Conservation (phyloP, 2,888 invertebrate genomes). For the Coremacera marginata region DNA sequence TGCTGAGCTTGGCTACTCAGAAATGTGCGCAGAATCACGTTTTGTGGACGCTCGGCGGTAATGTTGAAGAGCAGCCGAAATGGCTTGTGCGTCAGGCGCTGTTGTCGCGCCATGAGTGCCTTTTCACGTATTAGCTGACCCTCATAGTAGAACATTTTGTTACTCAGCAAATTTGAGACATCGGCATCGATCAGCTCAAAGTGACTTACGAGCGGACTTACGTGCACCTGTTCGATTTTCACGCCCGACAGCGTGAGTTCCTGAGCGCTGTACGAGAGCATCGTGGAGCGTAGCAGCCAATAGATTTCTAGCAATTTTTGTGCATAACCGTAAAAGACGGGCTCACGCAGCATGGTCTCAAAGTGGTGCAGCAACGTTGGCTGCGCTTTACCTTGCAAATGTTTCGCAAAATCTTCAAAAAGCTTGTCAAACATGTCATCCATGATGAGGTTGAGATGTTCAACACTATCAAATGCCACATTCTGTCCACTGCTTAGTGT, state of each 20-base stretch:
- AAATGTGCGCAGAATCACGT: slow-evolving; percentile 75
- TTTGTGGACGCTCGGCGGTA: slow-evolving; percentile 72
- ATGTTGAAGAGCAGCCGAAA: slow-evolving; percentile 74
- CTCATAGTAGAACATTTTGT: slow-evolving; percentile 44
- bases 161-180: slow-evolving; percentile 64
- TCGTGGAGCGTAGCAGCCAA: slow-evolving; percentile 66
- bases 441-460: slow-evolving; percentile 42
- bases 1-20: slow-evolving; percentile 63
- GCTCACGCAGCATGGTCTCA: slow-evolving; percentile 76
- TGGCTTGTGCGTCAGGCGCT: slow-evolving; percentile 76
- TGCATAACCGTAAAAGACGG: slow-evolving; percentile 77
- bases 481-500: slow-evolving; percentile 37
- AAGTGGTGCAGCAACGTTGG: slow-evolving; percentile 72
- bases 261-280: slow-evolving; percentile 69
- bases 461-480: slow-evolving; percentile 37
- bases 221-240: slow-evolving; percentile 73
- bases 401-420: not conserved
- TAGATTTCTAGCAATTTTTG: slow-evolving; percentile 74
- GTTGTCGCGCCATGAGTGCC: slow-evolving; percentile 71
- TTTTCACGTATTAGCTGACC: slow-evolving; percentile 48
- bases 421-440: not conserved
- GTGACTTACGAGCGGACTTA: slow-evolving; percentile 76
- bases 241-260: slow-evolving; percentile 74
- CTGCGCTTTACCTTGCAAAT: not conserved
- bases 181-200: slow-evolving; percentile 75